phyloP scores from a whole-genome alignment of 2,797 vertebrate genomes.

The Anabas testudineus region DNA sequence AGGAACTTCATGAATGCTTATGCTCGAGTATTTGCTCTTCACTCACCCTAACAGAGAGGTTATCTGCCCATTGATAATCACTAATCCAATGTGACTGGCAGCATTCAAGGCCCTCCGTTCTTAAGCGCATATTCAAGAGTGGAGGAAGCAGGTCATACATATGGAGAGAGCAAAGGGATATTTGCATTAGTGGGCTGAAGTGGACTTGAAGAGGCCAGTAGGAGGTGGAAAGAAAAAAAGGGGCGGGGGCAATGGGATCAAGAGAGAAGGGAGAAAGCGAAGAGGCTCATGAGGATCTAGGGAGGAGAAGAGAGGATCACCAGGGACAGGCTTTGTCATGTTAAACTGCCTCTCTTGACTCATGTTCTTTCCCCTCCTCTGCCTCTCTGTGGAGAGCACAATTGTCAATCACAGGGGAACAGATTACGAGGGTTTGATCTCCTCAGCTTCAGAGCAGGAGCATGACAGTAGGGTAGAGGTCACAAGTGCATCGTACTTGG shows the following conservation, averaged over 20 bases:
- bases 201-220: conserved; percentile 60
- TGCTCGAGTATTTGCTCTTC: conserved; percentile 78
- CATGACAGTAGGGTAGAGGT: conserved; percentile 65
- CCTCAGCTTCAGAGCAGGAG: conserved; percentile 65
- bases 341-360: conserved; percentile 69
- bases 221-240: conserved; percentile 37
- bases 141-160: conserved; percentile 79
- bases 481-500: conserved; percentile 42
- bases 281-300: conserved; percentile 69
- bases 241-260: conserved; percentile 66
- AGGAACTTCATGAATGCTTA: conserved; percentile 68
- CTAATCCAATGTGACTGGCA: conserved; percentile 80
- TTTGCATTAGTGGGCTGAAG: conserved; percentile 79
- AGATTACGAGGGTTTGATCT: conserved; percentile 80
- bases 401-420: conserved; percentile 73
- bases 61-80: conserved; percentile 78
- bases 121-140: conserved; percentile 79
- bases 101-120: conserved; percentile 68
- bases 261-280: conserved; percentile 51
- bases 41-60: conserved; percentile 79
- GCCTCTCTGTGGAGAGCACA: conserved; percentile 61
- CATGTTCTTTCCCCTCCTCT: conserved; percentile 55
- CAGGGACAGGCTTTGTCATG: conserved; percentile 81
- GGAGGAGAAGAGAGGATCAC: conserved; percentile 71
- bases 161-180: conserved; percentile 66